A percentile compares a stretch with the other conserved stretches of the same genome.
Evolutionary conservation across 2,113 vertebrate species (phyloP).

Genomic region (Coregonus clupeaformis): DNA sequence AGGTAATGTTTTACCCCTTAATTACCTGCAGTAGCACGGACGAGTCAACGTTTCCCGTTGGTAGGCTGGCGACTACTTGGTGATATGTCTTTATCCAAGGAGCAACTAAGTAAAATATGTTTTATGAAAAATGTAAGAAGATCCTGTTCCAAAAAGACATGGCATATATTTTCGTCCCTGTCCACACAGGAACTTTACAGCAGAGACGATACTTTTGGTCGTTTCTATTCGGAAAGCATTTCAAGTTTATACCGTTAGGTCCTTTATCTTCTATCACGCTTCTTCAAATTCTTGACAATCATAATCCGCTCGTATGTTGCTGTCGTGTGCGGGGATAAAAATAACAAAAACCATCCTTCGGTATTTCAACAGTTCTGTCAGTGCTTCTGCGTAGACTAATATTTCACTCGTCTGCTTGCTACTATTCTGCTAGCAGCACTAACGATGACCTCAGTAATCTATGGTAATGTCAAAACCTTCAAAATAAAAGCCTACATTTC

Average conservation of each 20-base stretch:
- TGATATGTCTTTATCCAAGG: too few relatives aligned
- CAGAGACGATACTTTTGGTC: conserved; percentile 46
- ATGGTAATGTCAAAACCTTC: too few relatives aligned
- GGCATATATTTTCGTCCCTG: too few relatives aligned
- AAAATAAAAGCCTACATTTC: too few relatives aligned
- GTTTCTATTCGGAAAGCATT: conserved; percentile 48
- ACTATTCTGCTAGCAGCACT: too few relatives aligned
- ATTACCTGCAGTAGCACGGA: background rate
- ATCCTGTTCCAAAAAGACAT: too few relatives aligned
- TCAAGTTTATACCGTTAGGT: conserved; percentile 67
- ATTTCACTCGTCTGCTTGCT: background rate
- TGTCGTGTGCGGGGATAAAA: conserved; percentile 26
- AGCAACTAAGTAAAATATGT: too few relatives aligned
- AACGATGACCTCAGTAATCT: too few relatives aligned
- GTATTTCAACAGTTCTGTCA: background rate
- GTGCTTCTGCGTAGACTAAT: background rate
- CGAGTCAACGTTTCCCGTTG: background rate
- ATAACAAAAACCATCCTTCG: background rate
- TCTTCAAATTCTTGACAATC: conserved; percentile 18
- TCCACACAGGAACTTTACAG: background rate
- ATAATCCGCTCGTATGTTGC: conserved; percentile 31
- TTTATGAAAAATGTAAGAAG: too few relatives aligned
- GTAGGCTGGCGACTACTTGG: too few relatives aligned
- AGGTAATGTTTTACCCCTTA: background rate
- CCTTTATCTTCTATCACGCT: conserved; percentile 18